A percentile compares a stretch with the other conserved stretches of the same genome.
These are phyloP conservation scores for Drosophila varians DNA, from an alignment of 1,140 invertebrate species.

Conservation along the genomic window DNA sequence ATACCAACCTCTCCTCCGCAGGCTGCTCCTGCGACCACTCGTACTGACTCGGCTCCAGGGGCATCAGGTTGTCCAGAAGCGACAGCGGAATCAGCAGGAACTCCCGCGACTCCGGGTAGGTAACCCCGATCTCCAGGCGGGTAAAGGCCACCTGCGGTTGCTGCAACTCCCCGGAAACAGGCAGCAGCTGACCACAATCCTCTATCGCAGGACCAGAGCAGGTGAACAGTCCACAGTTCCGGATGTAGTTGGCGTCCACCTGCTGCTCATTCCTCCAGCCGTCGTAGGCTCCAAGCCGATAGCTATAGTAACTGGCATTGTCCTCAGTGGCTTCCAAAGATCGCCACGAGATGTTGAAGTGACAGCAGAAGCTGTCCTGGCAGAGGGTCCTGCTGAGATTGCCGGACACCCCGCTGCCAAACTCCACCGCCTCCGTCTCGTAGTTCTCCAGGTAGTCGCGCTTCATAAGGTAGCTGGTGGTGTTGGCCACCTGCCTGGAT, in stretches of 20 bases:
- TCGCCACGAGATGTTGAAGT: conserved; percentile 53
- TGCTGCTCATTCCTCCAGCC: conserved; percentile 57
- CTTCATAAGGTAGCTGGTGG: conserved; percentile 46
- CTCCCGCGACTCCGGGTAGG: conserved; percentile 38
- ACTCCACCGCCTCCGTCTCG: conserved; percentile 25
- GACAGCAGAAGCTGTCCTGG: conserved; percentile 57
- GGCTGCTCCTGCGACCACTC: conserved; percentile 33
- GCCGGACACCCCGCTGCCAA: neutral
- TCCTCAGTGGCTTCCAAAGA: neutral
- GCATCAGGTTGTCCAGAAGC: conserved; percentile 51
- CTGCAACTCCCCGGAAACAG: neutral
- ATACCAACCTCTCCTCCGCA: conserved; percentile 17
- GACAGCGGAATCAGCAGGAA: conserved; percentile 57
- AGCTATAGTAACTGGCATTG: conserved; percentile 26
- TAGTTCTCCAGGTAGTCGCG: conserved; percentile 57
- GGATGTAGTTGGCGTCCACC: conserved; percentile 50
- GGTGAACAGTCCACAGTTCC: conserved; percentile 66
- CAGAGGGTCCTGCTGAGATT: conserved; percentile 23
- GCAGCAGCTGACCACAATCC: conserved; percentile 53
- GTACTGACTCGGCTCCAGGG: conserved; percentile 57
- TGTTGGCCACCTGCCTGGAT: neutral
- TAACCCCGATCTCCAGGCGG: conserved; percentile 36
- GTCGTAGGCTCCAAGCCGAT: conserved; percentile 63
- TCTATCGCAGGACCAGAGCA: conserved; percentile 50
- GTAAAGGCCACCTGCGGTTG: conserved; percentile 38